phyloP scores from a whole-genome alignment of 2,113 vertebrate species.

The Suricata suricatta region DNA sequence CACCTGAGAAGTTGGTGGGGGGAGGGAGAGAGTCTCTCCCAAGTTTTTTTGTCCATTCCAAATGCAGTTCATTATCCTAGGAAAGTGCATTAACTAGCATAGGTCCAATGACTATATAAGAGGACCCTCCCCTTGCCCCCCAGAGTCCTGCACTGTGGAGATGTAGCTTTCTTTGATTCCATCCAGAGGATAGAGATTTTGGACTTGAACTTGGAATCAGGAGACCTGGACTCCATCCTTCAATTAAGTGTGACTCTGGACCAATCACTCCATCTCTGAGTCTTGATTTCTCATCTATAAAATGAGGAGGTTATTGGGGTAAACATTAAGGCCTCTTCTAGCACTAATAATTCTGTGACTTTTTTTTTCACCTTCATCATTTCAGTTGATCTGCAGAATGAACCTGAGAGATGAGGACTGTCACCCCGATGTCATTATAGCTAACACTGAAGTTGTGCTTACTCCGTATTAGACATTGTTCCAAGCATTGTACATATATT shows the following conservation, averaged over 20 bases:
- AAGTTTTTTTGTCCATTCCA: slow-evolving; percentile 44
- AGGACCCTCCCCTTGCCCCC: neutral
- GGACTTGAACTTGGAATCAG: neutral
- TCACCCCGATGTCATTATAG: neutral
- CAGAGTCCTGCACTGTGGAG: neutral
- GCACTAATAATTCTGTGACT: neutral
- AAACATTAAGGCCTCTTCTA: neutral
- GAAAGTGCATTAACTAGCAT: neutral
- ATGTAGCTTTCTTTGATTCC: neutral
- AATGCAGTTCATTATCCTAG: neutral
- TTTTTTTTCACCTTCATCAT: neutral
- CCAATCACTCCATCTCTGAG: neutral
- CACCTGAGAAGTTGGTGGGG: neutral
- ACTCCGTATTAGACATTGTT: neutral
- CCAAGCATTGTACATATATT: neutral
- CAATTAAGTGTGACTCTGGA: neutral
- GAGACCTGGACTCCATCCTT: neutral
- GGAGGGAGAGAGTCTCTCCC: neutral
- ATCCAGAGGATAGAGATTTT: neutral
- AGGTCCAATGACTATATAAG: neutral
- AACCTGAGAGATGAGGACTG: neutral
- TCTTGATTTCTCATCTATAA: slow-evolving; percentile 33
- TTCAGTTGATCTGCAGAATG: slow-evolving; percentile 33
- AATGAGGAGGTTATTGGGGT: neutral
- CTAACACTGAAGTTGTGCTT: neutral